phyloP scores from a whole-genome alignment of 2,113 vertebrate genomes.

The Limnothrissa miodon region DNA sequence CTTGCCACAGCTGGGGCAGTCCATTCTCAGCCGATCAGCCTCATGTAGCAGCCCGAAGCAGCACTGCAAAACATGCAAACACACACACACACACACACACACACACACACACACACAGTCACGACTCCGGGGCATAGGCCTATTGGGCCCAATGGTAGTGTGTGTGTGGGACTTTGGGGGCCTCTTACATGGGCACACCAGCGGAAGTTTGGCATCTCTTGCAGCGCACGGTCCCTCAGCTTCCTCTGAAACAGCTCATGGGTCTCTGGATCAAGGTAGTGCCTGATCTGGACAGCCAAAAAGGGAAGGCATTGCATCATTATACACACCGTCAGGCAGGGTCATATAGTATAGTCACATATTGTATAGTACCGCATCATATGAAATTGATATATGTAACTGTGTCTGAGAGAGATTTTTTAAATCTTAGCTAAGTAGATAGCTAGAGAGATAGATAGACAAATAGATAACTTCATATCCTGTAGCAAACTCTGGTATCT shows the following conservation, averaged over 20 bases:
- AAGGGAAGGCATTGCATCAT: background rate
- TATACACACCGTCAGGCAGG: too few species aligned
- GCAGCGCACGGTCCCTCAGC: conserved; percentile 71
- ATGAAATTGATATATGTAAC: too few species aligned
- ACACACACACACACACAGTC: conserved; percentile 1
- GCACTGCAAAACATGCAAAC: conserved; percentile 60
- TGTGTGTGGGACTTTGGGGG: background rate
- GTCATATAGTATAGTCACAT: too few species aligned
- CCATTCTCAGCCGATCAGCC: conserved; percentile 66
- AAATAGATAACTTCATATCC: too few species aligned
- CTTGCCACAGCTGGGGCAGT: conserved; percentile 75
- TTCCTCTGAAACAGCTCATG: conserved; percentile 79
- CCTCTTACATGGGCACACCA: conserved; percentile 77
- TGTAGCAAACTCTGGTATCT: too few species aligned
- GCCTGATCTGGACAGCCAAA: conserved; percentile 63
- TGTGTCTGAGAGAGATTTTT: too few species aligned
- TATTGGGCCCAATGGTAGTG: background rate
- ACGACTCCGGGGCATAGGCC: background rate
- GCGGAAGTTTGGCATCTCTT: conserved; percentile 72
- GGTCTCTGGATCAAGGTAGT: conserved; percentile 66
- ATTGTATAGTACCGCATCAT: too few species aligned
- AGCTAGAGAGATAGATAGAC: too few species aligned
- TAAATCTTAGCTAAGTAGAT: too few species aligned
- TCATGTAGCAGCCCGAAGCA: conserved; percentile 76
- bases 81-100: conserved; percentile 33